Evolutionary conservation across 2,888 invertebrate species (phyloP), one percentile per base, ranked within the genome.

Genomic region (Drosophila ezoana): DNA sequence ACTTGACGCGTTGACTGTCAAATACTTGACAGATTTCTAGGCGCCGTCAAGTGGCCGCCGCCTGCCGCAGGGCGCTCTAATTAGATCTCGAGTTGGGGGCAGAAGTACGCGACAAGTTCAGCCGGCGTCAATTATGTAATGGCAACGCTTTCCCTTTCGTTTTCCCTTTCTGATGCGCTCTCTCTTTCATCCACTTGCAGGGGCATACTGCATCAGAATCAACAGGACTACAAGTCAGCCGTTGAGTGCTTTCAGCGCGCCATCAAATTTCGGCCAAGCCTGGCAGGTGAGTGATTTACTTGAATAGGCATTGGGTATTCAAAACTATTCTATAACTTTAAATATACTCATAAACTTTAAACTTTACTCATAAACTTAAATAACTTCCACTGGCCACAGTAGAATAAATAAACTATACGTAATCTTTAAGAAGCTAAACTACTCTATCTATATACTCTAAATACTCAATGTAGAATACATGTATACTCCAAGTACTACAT

Each of bases 171-270:
- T 74, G 61, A 58, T 40, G 14, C 18, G n/a, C 91, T 88, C 91
- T 94, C 95, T 35, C 16, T 66, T 47, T 20, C 41, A 13, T 70
- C 95, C 95, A 98, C 98, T 91, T 95, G 69, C 95, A 98, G 98
- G 92, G 98, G 98, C 72, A 97, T 98, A 90, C 93, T 98, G 90
- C 95, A 97, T 87, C 98, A 98, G 93, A 96, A 97, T 86, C 96
- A 97, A 93, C 95, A 96, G 91, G 95, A 97, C 90, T 95, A 96
- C 92, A 95, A 96, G 84, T 97, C 97, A 91, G 98, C 98, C 73
- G 95, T 98, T 90, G 95, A 96, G 92, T 97, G 97, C 93, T 98
- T 98, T 93, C 95, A 97, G 92, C 95, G 95, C 89, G 98, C 98
- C 80, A 98, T 98, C 91, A 96, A 96, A 92, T 98, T 96, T 93